phyloP scores from a whole-genome alignment of 2,888 invertebrate species.

The Volucella inanis region DNA sequence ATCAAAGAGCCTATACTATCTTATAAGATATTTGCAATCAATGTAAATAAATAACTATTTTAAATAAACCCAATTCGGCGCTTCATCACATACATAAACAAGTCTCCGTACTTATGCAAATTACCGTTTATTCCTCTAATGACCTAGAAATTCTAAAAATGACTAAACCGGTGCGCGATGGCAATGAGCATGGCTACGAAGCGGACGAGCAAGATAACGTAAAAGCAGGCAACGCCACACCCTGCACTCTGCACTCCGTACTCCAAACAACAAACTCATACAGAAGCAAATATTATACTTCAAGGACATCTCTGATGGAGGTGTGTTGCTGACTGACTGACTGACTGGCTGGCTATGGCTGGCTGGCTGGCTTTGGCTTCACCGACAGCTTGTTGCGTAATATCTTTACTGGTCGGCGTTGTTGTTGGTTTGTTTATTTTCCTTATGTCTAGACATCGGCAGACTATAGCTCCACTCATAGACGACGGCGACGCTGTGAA shows the following conservation, averaged over 20 bases:
- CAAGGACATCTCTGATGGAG: conserved; percentile 67
- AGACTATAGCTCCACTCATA: conserved; percentile 39
- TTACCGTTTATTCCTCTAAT: conserved; percentile 74
- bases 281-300: conserved; percentile 35
- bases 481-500: conserved; percentile 22
- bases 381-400: conserved; percentile 58
- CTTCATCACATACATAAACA: conserved; percentile 18
- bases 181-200: no score
- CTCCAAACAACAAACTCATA: background rate
- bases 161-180: conserved; percentile 27
- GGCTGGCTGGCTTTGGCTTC: conserved; percentile 7
- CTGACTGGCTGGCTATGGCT: background rate
- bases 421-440: conserved; percentile 42
- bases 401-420: conserved; percentile 53
- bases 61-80: conserved; percentile 47
- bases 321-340: conserved; percentile 44
- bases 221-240: conserved; percentile 2
- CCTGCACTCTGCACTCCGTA: no score
- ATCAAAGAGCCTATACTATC: no score
- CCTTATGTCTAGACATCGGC: conserved; percentile 65
- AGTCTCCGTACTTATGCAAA: conserved; percentile 16
- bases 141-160: conserved; percentile 71
- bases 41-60: conserved; percentile 2
- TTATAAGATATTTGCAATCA: background rate
- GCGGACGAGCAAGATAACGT: conserved; percentile 27